Evolutionary conservation across 1,140 invertebrate species (phyloP), one percentile per base, ranked within the genome.

Genomic region (Heliconius nattereri): DNA sequence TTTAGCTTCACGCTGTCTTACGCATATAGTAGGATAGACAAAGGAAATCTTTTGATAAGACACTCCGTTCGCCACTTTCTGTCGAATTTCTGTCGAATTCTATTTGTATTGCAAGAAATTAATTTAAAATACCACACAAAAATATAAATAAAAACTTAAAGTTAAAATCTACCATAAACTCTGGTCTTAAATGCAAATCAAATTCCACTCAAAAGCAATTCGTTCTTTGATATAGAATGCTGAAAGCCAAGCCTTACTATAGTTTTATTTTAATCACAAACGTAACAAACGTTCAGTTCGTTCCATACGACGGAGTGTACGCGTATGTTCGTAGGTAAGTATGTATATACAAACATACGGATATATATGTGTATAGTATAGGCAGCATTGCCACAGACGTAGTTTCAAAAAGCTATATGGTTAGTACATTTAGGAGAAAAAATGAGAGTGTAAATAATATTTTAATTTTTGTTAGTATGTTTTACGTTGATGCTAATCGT

Each of bases 221-320:
- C 60, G 26, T 26, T 66, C 60, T 66, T 66, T 66, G 60, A 66
- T 66, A 66, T 66, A 66, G 54, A 29, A 66, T 66, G 60, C 60
- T 66, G 13, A 66, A 66, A 66, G 60, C 60, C 26, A 66, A 66
- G 60, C 23, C 26, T 26, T 66, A 16, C 60, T 66, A 66, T 66
- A 66, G 60, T 66, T 66, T 66, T 66, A 66, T 66, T 66, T 66
- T 66, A 66, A 66, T 66, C 60, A 66, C 60, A 66, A 57, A 66
- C 60, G 23, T 66, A 66, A 66, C 60, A 66, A 66, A 66, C 60
- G 60, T 66, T 66, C 60, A 13, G 60, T 29, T 66, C 60, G 60
- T 66, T 29, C 23, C 60, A 66, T 66, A 66, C 60, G 60, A 29
- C 60, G 60, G 23, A 29, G 23, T 16, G 11, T 66, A 29, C 3